Evolutionary conservation across 2,888 invertebrate species (phyloP), one percentile per base, ranked within the genome.

Genomic region (Celastrina argiolus): DNA sequence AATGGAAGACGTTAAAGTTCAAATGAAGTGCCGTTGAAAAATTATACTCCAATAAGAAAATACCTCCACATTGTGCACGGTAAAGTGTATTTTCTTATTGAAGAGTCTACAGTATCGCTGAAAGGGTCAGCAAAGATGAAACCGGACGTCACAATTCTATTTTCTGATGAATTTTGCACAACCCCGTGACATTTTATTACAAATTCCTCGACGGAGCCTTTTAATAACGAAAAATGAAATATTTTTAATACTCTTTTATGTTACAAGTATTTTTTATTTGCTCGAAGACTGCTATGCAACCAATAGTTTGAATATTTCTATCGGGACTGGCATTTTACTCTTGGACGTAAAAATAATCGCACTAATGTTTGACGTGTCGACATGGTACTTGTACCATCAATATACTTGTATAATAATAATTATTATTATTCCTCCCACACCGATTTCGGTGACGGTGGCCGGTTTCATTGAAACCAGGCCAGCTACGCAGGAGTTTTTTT

Each of bases 171-270:
- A 61, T 61, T 61, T 61, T 39, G 31, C 59, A 31, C 39, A 22
- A 39, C 18, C 61, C 36, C 39, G 61, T 14, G 61, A 61, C 39
- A 61, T 36, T 61, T 51, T 36, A 61, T 61, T 61, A 61, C 61
- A 61, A 39, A 61, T 61, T 61, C 61, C 36, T 2, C 61, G 39
- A 39, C 36, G 36, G 16, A 36, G 14, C 10, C 10, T 31, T 31
- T 58, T 58, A 58, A 58, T 39, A 61, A 22, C 36, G 61, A 14
- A 61, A 22, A 18, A 39, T 61, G 34, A 61, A 61, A 61, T 61
- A 61, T 61, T 61, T 61, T 36, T 61, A 34, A 36, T 18, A 51
- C 22, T 22, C 22, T 22, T 51, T 51, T 45, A 18, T 18, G 51
- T 22, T 12, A 51, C 51, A 22, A 51, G 22, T 51, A 51, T 51